Base-by-base conservation (phyloP, 2,888 invertebrate genomes). In the Tortricodes alternella region DNA sequence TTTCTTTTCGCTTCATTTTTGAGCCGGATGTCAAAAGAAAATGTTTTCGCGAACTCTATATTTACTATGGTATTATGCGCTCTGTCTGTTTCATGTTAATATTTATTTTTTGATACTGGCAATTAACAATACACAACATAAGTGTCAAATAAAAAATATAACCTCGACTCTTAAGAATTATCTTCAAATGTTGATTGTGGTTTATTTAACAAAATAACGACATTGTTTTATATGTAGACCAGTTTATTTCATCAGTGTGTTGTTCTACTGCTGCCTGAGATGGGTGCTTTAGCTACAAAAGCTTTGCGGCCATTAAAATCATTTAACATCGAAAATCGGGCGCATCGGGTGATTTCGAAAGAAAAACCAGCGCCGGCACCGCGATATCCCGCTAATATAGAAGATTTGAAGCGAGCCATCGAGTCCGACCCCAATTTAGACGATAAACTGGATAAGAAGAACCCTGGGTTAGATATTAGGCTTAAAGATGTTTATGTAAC, bases 281-380 rank as follows among this genome's bases (percentile, higher is more conserved):
- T 95, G 95, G 95, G 95, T 67, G 93, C 92, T 82, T 89, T 92
- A 68, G 85, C 92, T 64, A 92, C 95, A 0, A 82, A 84, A 66
- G 80, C 94, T 44, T 81, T 90, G 18, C 85, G 93, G 59, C 94
- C 94, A 13, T 68, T 91, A 11, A 93, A 93, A 74, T 92, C 93
- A 19, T 95, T 94, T 68, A 96, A 96, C 81, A 91, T 95, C 1
- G 96, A 96, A 76, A 94, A 92, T 78, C 93, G 96, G 61, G 96
- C 95, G 19, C 94, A 94, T 68, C 93, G 93, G 68, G 81, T 94
- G 15, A 92, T 97, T 63, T 92, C 93, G 0, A 91, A 91, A 73
- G 93, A 94, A 38, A 95, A 95, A 74, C 89, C 89, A 9, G 92
- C 89, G 3, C 92, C 93, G 21, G 96, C 97, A n/a, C 96, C 96